phyloP scores from a whole-genome alignment of 2,888 invertebrate species.

The Eupithecia dodoneata region DNA sequence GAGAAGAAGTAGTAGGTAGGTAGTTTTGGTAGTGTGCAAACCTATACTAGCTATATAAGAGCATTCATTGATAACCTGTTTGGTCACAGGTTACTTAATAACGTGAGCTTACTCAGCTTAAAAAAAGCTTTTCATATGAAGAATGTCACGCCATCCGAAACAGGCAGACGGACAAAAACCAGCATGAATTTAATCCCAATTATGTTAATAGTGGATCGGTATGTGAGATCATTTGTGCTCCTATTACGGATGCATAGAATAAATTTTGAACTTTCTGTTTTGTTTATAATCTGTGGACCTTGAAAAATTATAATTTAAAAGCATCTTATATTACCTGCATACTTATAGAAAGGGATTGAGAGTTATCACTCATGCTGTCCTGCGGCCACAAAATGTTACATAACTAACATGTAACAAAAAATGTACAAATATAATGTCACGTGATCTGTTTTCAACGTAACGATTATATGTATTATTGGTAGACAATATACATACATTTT shows the following conservation, averaged over 20 bases:
- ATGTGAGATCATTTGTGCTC: conserved; percentile 48
- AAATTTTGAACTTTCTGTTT: conserved; percentile 37
- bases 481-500: no score
- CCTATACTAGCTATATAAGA: no score
- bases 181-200: conserved; percentile 50
- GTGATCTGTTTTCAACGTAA: no score
- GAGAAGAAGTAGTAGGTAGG: no score
- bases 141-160: conserved; percentile 35
- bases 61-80: no score
- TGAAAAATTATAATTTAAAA: conserved; percentile 8
- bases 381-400: no score
- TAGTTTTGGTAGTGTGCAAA: no score
- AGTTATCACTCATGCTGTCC: no score
- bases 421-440: no score
- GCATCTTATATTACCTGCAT: not conserved
- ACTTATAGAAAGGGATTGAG: not conserved
- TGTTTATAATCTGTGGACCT: conserved; percentile 42
- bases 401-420: no score
- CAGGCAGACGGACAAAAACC: conserved; percentile 38
- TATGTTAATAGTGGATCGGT: conserved; percentile 61
- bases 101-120: not conserved
- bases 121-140: conserved; percentile 24
- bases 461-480: no score
- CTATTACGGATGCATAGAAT: conserved; percentile 45
- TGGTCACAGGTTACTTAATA: no score